Evolutionary conservation across 2,113 vertebrate genomes (phyloP), one percentile per base, ranked within the genome.

Genomic region (Crotalus helleri): DNA sequence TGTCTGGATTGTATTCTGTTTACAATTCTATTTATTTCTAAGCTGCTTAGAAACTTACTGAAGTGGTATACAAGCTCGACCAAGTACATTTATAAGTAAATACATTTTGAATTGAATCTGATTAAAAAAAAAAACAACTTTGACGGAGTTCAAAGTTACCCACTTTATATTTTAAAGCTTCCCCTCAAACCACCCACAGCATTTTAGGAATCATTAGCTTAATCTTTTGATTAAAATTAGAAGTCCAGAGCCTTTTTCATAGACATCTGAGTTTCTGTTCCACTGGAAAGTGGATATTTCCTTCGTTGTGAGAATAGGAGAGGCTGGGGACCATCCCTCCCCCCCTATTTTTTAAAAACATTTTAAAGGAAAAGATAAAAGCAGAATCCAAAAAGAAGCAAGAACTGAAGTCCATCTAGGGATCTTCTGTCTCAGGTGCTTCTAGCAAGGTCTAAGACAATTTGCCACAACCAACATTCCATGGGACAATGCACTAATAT

Each of bases 151-250:
- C 54, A n/a, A 91, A 53, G 29, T 91, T 19, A 87, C 4, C 69
- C n/a, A 44, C 0, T 3, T 1, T 86, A 2, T 2, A 85, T 87
- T 92, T 90, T 86, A 90, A 94, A 39, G 0, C 23, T 94, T 87
- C 17, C 21, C 58, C 3, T 54, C 86, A 24, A 74, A 29, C 17
- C 17, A 46, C 64, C 5, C 39, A 19, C 44, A 91, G 64, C 57
- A 87, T 24, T 26, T 90, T 51, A 92, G 5, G 88, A 23, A n/a
- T 93, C 10, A 58, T 93, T 85, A 74, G 21, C 17, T n/a, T 94
- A 3, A n/a, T 11, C 93, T 88, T 51, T 91, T 58, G 13, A 92
- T 90, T 13, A 92, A 1, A 5, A 53, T 87, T 0, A 21, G 85
- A 92, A 44, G 53, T 51, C 4, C 39, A 92, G 53, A 53, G 1